A percentile compares a stretch with the other conserved stretches of the same genome.
Conservation (phyloP, 1,140 invertebrate species). For the Drepana arcuata region DNA sequence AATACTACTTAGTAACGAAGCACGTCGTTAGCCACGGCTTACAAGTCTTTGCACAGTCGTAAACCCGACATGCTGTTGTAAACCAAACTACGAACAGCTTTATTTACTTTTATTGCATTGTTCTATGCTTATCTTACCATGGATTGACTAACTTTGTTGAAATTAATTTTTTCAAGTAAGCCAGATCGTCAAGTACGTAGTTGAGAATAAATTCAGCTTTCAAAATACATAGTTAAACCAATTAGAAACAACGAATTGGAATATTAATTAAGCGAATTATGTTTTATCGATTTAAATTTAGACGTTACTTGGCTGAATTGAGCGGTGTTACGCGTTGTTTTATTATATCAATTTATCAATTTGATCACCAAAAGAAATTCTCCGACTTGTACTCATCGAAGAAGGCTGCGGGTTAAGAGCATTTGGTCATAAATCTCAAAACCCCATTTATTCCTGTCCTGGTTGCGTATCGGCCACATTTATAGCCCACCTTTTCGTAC, state of each 20-base stretch:
- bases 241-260: background rate
- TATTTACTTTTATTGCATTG: too few relatives aligned
- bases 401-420: slow-evolving; percentile 35
- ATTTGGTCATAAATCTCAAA: slow-evolving; percentile 42
- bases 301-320: slow-evolving; percentile 8
- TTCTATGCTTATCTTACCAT: too few relatives aligned
- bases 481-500: slow-evolving; percentile 34
- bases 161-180: background rate
- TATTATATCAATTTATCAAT: too few relatives aligned
- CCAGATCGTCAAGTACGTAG: background rate
- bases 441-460: slow-evolving; percentile 42
- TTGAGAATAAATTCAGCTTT: background rate
- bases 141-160: too few relatives aligned
- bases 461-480: slow-evolving; percentile 36
- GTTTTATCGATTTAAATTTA: slow-evolving; percentile 3
- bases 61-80: slow-evolving; percentile 19
- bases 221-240: background rate
- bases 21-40: slow-evolving; percentile 33
- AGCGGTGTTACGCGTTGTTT: too few relatives aligned
- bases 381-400: slow-evolving; percentile 9
- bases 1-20: slow-evolving; percentile 40
- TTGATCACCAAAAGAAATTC: too few relatives aligned
- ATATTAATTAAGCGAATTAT: background rate
- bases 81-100: slow-evolving; percentile 11
- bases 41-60: slow-evolving; percentile 27